These are phyloP conservation scores for Lepilemur septentrionalis DNA, from an alignment of 2,797 vertebrate species.

Conservation along the genomic window DNA sequence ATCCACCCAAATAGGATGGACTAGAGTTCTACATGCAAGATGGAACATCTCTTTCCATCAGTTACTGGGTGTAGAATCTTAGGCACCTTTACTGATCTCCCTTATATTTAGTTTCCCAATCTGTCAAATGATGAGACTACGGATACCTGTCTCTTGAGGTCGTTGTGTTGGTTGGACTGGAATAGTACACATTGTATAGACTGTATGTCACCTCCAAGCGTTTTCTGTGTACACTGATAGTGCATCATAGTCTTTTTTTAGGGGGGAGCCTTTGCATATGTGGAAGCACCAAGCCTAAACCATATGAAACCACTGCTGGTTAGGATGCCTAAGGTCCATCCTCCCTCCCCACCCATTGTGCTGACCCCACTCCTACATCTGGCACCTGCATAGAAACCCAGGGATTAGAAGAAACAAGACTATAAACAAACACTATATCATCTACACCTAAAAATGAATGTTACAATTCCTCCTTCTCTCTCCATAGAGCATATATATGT, in stretches of 20 bases:
- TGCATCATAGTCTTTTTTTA: neutral
- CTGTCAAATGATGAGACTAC: neutral
- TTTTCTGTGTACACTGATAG: neutral
- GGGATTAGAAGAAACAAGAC: neutral
- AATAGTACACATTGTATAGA: neutral
- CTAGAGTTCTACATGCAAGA: neutral
- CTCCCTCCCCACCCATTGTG: neutral
- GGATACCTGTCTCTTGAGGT: neutral
- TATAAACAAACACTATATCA: neutral
- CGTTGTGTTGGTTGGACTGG: neutral
- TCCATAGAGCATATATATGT: neutral
- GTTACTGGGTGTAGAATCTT: neutral
- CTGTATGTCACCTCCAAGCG: neutral
- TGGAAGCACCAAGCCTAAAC: neutral
- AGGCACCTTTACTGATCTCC: neutral
- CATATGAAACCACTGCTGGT: neutral
- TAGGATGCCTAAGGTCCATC: neutral
- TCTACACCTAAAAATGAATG: neutral
- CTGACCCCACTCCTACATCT: neutral
- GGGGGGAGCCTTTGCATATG: fast-evolving
- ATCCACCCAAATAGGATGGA: neutral
- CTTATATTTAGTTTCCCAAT: neutral
- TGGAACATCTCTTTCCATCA: neutral
- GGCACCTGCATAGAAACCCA: neutral
- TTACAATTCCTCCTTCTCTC: neutral